Evolutionary conservation across 2,797 vertebrate species (phyloP).

Genomic region (Otolemur crassicaudatus): DNA sequence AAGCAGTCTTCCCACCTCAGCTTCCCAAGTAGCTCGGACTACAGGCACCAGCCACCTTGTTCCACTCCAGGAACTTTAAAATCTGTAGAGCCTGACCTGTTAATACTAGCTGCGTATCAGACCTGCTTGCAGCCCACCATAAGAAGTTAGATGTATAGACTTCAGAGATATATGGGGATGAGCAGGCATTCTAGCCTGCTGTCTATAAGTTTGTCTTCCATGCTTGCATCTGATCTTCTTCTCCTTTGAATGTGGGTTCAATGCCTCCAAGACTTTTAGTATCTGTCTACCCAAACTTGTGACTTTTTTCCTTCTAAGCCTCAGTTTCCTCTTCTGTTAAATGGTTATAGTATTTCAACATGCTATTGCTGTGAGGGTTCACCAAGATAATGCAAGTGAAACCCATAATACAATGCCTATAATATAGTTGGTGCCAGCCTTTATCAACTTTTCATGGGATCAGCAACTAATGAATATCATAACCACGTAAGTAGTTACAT

Average conservation of each 20-base stretch:
- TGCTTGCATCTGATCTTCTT: background rate
- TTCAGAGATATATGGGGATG: background rate
- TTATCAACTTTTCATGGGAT: background rate
- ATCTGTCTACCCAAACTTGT: constrained; percentile 6
- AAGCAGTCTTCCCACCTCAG: background rate
- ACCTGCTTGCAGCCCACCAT: background rate
- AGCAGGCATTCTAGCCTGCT: background rate
- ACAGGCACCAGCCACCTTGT: background rate
- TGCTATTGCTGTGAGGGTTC: background rate
- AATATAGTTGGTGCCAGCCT: background rate
- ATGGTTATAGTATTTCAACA: background rate
- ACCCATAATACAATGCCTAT: background rate
- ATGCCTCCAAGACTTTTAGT: background rate
- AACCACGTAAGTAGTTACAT: background rate
- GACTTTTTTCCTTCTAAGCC: background rate
- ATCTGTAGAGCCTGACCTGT: background rate
- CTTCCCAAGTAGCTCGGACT: background rate
- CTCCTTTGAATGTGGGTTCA: constrained; percentile 3
- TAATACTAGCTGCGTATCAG: background rate
- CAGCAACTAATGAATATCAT: background rate
- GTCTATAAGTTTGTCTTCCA: background rate
- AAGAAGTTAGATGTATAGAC: background rate
- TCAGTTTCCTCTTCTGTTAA: constrained; percentile 7
- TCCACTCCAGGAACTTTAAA: background rate
- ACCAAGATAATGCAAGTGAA: background rate